phyloP scores from a whole-genome alignment of 2,797 vertebrate species.

The Gallinago nigripennis region DNA sequence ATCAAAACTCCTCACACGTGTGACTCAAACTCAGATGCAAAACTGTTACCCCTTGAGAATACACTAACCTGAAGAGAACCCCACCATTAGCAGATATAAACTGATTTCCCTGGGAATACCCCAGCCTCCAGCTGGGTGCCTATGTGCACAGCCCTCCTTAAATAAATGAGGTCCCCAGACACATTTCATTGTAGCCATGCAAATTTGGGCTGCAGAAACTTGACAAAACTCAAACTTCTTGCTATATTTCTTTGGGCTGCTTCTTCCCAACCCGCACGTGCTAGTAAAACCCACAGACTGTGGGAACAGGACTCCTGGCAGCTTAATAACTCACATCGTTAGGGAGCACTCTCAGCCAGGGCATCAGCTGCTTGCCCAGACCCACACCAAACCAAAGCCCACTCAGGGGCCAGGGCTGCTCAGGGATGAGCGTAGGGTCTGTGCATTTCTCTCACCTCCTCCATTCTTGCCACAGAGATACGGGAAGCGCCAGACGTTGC shows the following conservation, averaged over 20 bases:
- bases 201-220: background rate
- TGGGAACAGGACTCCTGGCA: background rate
- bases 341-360: background rate
- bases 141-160: background rate
- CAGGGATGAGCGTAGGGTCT: rapidly evolving
- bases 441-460: slow-evolving; percentile 79
- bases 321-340: background rate
- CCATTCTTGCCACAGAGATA: slow-evolving; percentile 94
- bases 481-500: slow-evolving; percentile 93
- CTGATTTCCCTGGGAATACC: background rate
- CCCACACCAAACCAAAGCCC: background rate
- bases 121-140: background rate
- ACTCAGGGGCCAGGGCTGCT: background rate
- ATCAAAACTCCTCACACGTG: background rate
- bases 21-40: background rate
- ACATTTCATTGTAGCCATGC: background rate
- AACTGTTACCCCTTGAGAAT: background rate
- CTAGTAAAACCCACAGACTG: background rate
- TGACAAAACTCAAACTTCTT: background rate
- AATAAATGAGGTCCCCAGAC: background rate
- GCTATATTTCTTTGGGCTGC: background rate
- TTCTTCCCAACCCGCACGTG: background rate
- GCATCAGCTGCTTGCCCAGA: background rate
- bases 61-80: background rate
- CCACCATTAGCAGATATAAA: background rate